Percentiles rank a stretch among this genome's conserved stretches.
phyloP scores from a whole-genome alignment of 2,113 vertebrate genomes.

The Vireo altiloquus region DNA sequence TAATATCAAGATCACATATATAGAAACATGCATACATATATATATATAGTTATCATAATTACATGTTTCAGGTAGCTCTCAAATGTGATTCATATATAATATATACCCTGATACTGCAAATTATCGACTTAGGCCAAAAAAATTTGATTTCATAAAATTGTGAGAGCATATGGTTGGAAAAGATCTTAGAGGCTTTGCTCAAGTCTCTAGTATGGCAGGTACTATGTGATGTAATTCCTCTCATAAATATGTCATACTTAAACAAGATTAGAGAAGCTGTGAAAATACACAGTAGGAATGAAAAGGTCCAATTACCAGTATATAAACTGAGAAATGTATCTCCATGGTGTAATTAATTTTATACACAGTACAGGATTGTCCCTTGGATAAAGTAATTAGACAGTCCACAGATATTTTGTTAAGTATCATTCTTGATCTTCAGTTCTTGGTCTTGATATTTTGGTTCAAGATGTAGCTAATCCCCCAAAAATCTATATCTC shows the following conservation, averaged over 20 bases:
- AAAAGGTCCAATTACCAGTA: neutral
- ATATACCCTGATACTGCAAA: neutral
- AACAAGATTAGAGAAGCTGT: neutral
- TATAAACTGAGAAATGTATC: neutral
- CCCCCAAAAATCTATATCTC: accelerated
- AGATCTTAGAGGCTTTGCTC: neutral
- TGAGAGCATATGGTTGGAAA: neutral
- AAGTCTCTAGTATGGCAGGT: neutral
- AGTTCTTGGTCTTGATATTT: neutral
- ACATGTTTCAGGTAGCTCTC: neutral
- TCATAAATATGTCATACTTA: neutral
- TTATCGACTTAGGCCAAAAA: neutral
- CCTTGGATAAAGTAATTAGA: neutral
- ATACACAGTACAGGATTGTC: neutral
- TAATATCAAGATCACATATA: neutral
- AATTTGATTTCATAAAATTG: neutral
- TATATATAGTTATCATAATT: neutral
- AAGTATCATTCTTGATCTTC: neutral
- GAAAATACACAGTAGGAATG: neutral
- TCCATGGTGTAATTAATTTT: neutral
- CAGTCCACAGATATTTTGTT: neutral
- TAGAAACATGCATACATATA: neutral
- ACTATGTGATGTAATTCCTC: neutral
- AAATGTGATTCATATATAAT: neutral
- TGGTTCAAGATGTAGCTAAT: neutral